A percentile compares a stretch with the other conserved stretches of the same genome.
These are phyloP conservation scores for Megalonaias nervosa DNA, from an alignment of 1,140 invertebrate genomes.

Conservation along the genomic window DNA sequence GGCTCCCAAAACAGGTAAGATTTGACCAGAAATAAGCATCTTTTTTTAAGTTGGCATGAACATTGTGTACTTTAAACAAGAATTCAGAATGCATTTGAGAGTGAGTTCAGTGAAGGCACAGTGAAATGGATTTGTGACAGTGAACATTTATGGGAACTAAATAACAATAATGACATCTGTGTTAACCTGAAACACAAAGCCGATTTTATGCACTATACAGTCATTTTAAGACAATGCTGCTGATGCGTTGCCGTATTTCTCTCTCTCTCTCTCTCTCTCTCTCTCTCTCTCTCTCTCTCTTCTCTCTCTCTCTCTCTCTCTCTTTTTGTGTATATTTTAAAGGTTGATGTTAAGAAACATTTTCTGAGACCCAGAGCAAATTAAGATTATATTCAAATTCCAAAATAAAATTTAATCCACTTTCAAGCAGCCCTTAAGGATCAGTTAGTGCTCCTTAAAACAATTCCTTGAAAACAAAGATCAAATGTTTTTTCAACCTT, in stretches of 20 bases:
- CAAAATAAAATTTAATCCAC: background rate
- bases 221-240: too few relatives aligned
- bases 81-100: background rate
- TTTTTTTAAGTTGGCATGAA: background rate
- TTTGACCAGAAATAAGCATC: background rate
- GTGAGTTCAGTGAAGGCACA: background rate
- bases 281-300: too few relatives aligned
- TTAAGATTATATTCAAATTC: background rate
- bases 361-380: too few relatives aligned
- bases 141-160: background rate
- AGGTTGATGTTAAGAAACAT: too few relatives aligned
- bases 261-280: too few relatives aligned
- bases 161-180: background rate
- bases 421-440: background rate
- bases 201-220: too few relatives aligned
- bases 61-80: background rate
- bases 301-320: too few relatives aligned
- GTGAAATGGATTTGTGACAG: background rate
- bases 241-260: too few relatives aligned
- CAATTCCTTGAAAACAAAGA: background rate
- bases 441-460: background rate
- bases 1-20: constrained; percentile 39
- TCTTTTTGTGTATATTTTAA: too few relatives aligned
- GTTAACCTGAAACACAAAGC: too few relatives aligned
- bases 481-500: background rate